Base-by-base conservation (phyloP, 1,140 invertebrate species). In the Diabrotica virgifera region DNA sequence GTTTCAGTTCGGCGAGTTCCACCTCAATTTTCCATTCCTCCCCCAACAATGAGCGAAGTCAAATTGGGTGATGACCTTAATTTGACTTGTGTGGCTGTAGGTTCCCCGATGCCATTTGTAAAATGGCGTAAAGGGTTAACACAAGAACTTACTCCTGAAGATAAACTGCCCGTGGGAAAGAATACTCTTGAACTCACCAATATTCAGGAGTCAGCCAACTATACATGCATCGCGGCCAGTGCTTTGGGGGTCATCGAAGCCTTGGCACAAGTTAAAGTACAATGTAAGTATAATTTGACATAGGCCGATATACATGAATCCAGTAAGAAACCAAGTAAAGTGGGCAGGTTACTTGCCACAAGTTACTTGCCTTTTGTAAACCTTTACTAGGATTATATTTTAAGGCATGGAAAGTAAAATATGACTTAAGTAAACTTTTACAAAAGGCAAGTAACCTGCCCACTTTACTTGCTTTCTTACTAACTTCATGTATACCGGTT, bases 101-200 rank as follows among this genome's bases (percentile, higher is more conserved):
- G 97, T 0, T 94, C 96, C 0, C 97, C 97, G 0, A 97, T 98
- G 95, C 97, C 97, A 0, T 90, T 88, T 72, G 95, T 99, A 55
- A 96, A 94, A 80, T 99, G 96, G 96, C 87, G 91, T 63, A 92
- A 94, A 81, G 95, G 91, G 76, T 84, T 86, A 13, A 87, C 86
- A 5, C 86, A 87, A 74, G 92, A 94, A 79, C 78, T 95, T 14
- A 94, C 92, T 0, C 90, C 92, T 0, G 90, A 94, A 77, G 91
- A 95, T 78, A 88, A 93, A 69, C 85, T 93, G 51, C 91, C 91
- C 0, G 87, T 94, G 10, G 92, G 92, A 0, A 86, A 86, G 53
- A 98, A 98, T 82, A 89, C 96, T 0, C 82, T 99, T 13, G 85
- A 88, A 63, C 77, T 99, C 67, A 89, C 85, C 10, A 89, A 96